Percentiles rank a stretch among this genome's conserved stretches.
phyloP scores from a whole-genome alignment of 2,113 vertebrate species.

The Aldabrachelys gigantea region DNA sequence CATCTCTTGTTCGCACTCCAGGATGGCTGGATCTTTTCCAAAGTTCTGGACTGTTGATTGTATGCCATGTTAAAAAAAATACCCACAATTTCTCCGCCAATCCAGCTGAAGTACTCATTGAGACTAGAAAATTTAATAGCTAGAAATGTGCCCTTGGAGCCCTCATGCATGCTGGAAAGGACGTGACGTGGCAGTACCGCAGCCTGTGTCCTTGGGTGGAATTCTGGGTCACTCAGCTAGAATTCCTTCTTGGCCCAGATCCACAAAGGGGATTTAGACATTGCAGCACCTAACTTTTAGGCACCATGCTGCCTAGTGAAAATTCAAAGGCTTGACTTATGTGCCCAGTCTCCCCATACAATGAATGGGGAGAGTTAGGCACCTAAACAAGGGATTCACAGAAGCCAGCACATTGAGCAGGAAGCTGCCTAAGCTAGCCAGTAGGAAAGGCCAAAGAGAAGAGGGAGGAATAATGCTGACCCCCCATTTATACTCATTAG shows the following conservation, averaged over 20 bases:
- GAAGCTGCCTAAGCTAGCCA: background rate
- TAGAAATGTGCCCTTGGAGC: background rate
- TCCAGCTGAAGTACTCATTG: background rate
- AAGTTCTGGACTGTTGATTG: background rate
- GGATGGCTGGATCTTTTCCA: constrained; percentile 16
- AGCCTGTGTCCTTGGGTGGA: background rate
- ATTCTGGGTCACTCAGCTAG: background rate
- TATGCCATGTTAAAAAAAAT: background rate
- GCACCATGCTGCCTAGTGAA: background rate
- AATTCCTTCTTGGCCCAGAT: background rate
- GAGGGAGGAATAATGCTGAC: background rate
- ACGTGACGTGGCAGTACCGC: background rate
- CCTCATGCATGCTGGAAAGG: accelerated
- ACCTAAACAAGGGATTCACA: background rate
- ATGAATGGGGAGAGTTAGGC: background rate
- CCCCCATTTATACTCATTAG: background rate
- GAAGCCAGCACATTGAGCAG: background rate
- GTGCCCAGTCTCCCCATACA: background rate
- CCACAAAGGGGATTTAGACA: background rate
- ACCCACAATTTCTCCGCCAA: constrained; percentile 12
- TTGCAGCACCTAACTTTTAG: background rate
- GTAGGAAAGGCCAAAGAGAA: background rate
- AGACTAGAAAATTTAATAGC: background rate
- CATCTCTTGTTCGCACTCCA: background rate
- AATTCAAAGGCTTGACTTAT: background rate